phyloP scores from a whole-genome alignment of 2,113 vertebrate genomes.

The Nerophis ophidion region DNA sequence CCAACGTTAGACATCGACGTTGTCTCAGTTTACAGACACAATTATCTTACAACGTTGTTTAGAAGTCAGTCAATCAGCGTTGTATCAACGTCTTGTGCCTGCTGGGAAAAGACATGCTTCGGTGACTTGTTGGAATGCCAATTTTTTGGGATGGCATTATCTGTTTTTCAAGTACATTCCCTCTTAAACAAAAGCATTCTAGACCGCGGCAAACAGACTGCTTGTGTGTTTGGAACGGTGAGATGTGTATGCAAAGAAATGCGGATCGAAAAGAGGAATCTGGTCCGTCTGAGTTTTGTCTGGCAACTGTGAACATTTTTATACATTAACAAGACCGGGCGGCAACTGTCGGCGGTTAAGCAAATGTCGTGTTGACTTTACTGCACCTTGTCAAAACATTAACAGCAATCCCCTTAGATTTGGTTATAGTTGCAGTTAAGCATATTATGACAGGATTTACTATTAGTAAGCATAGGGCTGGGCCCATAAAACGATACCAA shows the following conservation, averaged over 20 bases:
- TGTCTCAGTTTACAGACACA: no score
- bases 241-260: conserved; percentile 71
- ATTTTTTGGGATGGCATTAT: background rate
- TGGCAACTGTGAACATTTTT: conserved; percentile 64
- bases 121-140: background rate
- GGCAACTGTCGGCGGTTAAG: conserved; percentile 61
- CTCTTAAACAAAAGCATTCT: no score
- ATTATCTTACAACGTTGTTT: no score
- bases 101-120: background rate
- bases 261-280: conserved; percentile 60
- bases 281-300: conserved; percentile 78
- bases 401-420: conserved; percentile 26
- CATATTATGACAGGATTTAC: conserved; percentile 33
- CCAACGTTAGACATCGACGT: no score
- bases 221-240: conserved; percentile 29
- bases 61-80: no score
- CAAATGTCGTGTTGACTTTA: conserved; percentile 64
- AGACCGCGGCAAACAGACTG: background rate
- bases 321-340: conserved; percentile 30
- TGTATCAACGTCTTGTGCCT: no score
- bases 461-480: background rate
- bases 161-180: background rate
- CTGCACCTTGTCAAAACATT: conserved; percentile 38
- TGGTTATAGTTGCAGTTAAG: conserved; percentile 21
- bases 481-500: no score